phyloP scores from a whole-genome alignment of 2,888 invertebrate genomes.

The Tachystola acroxantha region DNA sequence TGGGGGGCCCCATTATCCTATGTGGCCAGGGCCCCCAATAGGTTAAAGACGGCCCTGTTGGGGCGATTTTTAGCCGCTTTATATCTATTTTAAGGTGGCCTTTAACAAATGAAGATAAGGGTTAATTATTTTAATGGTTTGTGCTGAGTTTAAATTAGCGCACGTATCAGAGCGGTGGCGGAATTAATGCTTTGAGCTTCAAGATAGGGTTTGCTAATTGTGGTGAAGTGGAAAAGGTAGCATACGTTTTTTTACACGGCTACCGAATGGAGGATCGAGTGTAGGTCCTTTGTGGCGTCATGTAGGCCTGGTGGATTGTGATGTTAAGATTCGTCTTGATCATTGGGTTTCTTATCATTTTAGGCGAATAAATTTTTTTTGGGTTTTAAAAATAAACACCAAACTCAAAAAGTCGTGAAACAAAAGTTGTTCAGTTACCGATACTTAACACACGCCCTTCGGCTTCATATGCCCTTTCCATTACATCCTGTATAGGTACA shows the following conservation, averaged over 20 bases:
- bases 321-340: too few relatives aligned
- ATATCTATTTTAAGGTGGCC: constrained; percentile 7
- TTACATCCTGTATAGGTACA: too few relatives aligned
- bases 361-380: too few relatives aligned
- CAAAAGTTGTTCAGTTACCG: too few relatives aligned
- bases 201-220: not conserved
- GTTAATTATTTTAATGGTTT: constrained; percentile 11
- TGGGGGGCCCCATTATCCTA: too few relatives aligned
- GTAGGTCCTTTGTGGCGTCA: not conserved
- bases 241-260: not conserved
- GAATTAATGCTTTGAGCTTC: not conserved
- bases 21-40: too few relatives aligned
- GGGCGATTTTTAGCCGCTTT: constrained; percentile 3
- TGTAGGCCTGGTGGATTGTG: not conserved
- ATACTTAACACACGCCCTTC: too few relatives aligned
- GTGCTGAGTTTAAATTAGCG: not conserved
- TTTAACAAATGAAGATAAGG: constrained; percentile 8
- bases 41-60: too few relatives aligned
- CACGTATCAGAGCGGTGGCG: not conserved
- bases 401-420: too few relatives aligned
- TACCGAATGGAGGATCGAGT: not conserved
- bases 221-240: not conserved
- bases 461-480: too few relatives aligned
- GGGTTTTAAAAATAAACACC: too few relatives aligned
- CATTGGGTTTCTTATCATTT: too few relatives aligned